These are phyloP conservation scores for Eupsilia transversa DNA, from an alignment of 2,888 invertebrate species.

Conservation along the genomic window DNA sequence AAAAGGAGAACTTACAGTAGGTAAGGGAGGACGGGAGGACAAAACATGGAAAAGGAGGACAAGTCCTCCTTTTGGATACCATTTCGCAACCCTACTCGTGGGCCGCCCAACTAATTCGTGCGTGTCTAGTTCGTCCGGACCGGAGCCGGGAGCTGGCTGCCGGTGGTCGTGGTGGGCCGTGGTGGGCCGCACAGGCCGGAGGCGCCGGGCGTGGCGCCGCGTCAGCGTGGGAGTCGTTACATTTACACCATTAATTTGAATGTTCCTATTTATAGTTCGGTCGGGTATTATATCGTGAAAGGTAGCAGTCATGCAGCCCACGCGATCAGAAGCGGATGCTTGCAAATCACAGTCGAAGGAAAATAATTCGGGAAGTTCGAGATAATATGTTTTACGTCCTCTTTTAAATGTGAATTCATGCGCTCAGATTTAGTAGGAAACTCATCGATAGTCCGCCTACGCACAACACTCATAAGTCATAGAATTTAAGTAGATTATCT, in stretches of 20 bases:
- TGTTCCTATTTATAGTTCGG: slow-evolving; percentile 83
- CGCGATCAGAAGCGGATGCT: slow-evolving; percentile 61
- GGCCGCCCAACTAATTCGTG: slow-evolving; percentile 39
- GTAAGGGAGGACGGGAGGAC: no score
- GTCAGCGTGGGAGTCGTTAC: slow-evolving; percentile 79
- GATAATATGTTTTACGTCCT: slow-evolving; percentile 39
- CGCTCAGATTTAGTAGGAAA: slow-evolving; percentile 28
- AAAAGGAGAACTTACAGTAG: no score
- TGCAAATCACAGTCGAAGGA: slow-evolving; percentile 43
- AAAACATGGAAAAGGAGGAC: no score
- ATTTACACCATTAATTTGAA: slow-evolving; percentile 82
- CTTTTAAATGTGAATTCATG: slow-evolving; percentile 34
- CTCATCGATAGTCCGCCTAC: slow-evolving; percentile 25
- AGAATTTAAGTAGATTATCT: slow-evolving; percentile 13
- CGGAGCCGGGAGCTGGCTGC: slow-evolving; percentile 2
- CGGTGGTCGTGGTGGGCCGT: background rate
- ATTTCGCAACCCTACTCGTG: slow-evolving; percentile 32
- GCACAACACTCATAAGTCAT: slow-evolving; percentile 12
- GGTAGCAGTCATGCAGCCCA: slow-evolving; percentile 72
- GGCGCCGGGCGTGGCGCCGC: slow-evolving; percentile 51
- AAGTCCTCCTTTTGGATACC: no score
- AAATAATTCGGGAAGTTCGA: slow-evolving; percentile 47
- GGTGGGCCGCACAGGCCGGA: slow-evolving; percentile 19
- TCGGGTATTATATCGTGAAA: slow-evolving; percentile 78
- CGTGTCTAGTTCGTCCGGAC: slow-evolving; percentile 28